Evolutionary conservation across 1,140 invertebrate genomes (phyloP).

Genomic region (Caenorhabditis briggsae): DNA sequence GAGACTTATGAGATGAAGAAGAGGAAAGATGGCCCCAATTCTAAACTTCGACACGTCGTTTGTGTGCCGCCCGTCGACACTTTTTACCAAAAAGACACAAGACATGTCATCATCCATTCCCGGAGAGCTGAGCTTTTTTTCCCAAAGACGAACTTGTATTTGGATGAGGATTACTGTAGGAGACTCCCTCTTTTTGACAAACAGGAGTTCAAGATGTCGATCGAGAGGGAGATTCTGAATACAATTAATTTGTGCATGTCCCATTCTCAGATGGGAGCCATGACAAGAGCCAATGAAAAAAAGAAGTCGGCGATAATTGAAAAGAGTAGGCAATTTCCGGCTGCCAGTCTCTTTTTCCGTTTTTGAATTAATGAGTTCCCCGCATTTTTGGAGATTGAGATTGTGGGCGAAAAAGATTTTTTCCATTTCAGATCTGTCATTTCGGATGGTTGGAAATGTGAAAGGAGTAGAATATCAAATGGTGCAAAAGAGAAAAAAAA

Average conservation of each 20-base stretch:
- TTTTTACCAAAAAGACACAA: slow-evolving; percentile 50
- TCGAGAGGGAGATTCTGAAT: neutral
- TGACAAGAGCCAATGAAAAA: neutral
- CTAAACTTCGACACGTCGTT: slow-evolving; percentile 52
- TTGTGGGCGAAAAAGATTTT: neutral
- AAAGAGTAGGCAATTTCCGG: slow-evolving; percentile 53
- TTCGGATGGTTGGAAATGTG: no score
- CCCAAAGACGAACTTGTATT: neutral
- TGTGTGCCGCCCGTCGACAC: slow-evolving; percentile 52
- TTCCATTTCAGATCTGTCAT: no score
- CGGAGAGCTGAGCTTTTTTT: slow-evolving; percentile 39
- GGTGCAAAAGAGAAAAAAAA: no score
- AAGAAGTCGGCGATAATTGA: slow-evolving; percentile 40
- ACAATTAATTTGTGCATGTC: slow-evolving; percentile 25
- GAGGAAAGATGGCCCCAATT: slow-evolving; percentile 11
- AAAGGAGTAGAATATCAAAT: no score
- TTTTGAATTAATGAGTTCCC: neutral
- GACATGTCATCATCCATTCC: slow-evolving; percentile 55
- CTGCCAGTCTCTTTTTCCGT: slow-evolving; percentile 28
- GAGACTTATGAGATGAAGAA: slow-evolving; percentile 52
- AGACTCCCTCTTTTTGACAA: neutral
- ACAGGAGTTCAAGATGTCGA: slow-evolving; percentile 34
- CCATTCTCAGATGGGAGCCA: neutral
- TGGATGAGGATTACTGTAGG: slow-evolving; percentile 25
- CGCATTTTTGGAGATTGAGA: neutral